phyloP scores from a whole-genome alignment of 2,797 vertebrate species.

The Poeciliopsis paucimaculata region DNA sequence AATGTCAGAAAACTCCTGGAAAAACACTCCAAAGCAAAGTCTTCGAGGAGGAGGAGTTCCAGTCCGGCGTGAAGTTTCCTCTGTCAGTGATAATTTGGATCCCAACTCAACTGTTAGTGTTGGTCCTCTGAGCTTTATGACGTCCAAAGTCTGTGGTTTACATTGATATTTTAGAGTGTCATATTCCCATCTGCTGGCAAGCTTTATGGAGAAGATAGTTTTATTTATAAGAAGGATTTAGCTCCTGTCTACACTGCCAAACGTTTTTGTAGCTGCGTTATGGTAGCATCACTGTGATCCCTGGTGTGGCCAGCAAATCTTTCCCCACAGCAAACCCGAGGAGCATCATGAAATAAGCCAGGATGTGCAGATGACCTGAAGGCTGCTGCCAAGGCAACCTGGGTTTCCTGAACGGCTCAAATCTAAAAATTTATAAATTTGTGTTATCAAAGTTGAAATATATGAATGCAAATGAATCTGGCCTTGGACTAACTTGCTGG shows the following conservation, averaged over 20 bases:
- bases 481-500: neutral
- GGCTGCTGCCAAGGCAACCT: neutral
- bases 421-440: no score
- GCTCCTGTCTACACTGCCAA: neutral
- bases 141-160: neutral
- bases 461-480: neutral
- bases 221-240: neutral
- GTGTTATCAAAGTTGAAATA: neutral
- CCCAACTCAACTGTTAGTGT: neutral
- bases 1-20: neutral
- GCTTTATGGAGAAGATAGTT: neutral
- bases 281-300: neutral
- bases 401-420: neutral
- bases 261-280: neutral
- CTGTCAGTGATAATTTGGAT: neutral
- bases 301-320: neutral
- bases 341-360: neutral
- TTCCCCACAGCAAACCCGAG: neutral
- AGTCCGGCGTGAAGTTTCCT: neutral
- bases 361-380: neutral
- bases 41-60: neutral
- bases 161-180: neutral
- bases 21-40: neutral
- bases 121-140: neutral
- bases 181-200: neutral